Percentiles rank a stretch among this genome's conserved stretches.
These are phyloP conservation scores for Trachymyrmex cornetzi DNA, from an alignment of 1,140 invertebrate species.

Conservation along the genomic window DNA sequence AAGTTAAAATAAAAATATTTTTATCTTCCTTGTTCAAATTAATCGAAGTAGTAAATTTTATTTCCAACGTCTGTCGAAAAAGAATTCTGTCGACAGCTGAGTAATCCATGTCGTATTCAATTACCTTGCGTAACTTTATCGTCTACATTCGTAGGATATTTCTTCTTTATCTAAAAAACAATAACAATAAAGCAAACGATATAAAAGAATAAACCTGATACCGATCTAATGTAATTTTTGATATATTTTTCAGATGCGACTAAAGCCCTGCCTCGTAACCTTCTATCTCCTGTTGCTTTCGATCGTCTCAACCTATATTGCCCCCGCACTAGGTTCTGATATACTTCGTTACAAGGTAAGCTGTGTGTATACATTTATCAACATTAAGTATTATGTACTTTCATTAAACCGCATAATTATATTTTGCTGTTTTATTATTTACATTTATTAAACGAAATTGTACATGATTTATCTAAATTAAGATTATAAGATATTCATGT, in stretches of 20 bases:
- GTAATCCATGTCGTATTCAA: background rate
- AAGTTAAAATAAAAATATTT: constrained; percentile 8
- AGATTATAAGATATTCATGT: background rate
- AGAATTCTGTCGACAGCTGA: background rate
- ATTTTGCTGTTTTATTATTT: background rate
- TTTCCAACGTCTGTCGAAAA: background rate
- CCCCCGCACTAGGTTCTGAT: constrained; percentile 51
- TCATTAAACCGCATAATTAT: background rate
- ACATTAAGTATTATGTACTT: background rate
- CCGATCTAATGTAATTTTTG: constrained; percentile 32
- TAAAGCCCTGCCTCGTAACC: constrained; percentile 44
- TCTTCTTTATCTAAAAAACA: background rate
- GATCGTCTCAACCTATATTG: constrained; percentile 64
- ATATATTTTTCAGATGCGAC: constrained; percentile 70
- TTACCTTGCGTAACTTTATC: background rate
- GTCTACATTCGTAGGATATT: background rate
- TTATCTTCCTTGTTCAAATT: background rate
- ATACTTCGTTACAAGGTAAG: constrained; percentile 66
- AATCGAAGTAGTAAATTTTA: background rate
- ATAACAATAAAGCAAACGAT: constrained; percentile 14
- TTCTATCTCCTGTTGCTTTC: constrained; percentile 63
- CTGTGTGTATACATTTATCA: background rate
- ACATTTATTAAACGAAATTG: background rate
- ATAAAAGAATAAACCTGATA: background rate
- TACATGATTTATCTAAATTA: background rate